Percentiles rank a stretch among this genome's conserved stretches.
phyloP scores from a whole-genome alignment of 2,113 vertebrate species.

The Pitta sordida region DNA sequence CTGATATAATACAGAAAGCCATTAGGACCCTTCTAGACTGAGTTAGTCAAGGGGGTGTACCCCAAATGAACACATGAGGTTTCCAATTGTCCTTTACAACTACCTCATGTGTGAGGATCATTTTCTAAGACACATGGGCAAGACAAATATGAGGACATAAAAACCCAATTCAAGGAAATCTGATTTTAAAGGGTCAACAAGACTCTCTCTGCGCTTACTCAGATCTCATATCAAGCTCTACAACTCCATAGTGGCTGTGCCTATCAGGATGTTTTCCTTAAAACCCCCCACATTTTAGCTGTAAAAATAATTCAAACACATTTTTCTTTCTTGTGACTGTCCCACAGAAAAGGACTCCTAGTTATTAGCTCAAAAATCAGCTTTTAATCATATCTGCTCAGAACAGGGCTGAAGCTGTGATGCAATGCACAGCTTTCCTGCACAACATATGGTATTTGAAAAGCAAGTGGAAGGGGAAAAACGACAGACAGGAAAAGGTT shows the following conservation, averaged over 20 bases:
- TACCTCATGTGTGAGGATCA: not conserved
- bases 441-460: not conserved
- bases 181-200: not conserved
- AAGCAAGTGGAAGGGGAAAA: not conserved
- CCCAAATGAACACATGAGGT: not conserved
- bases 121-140: not conserved
- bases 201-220: not conserved
- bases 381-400: not conserved
- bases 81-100: not conserved
- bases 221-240: not conserved
- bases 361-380: not conserved
- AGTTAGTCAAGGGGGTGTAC: not conserved
- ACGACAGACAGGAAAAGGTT: slow-evolving; percentile 64
- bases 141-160: not conserved
- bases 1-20: not conserved
- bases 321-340: not conserved
- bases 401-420: not conserved
- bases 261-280: not conserved
- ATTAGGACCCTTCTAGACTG: not conserved
- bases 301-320: not conserved
- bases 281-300: not conserved
- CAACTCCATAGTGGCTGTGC: not conserved
- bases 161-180: not conserved
- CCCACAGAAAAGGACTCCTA: not conserved
- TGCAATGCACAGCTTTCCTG: not conserved